Base-by-base conservation (phyloP, 2,797 vertebrate species). In the Poecilia wingei region DNA sequence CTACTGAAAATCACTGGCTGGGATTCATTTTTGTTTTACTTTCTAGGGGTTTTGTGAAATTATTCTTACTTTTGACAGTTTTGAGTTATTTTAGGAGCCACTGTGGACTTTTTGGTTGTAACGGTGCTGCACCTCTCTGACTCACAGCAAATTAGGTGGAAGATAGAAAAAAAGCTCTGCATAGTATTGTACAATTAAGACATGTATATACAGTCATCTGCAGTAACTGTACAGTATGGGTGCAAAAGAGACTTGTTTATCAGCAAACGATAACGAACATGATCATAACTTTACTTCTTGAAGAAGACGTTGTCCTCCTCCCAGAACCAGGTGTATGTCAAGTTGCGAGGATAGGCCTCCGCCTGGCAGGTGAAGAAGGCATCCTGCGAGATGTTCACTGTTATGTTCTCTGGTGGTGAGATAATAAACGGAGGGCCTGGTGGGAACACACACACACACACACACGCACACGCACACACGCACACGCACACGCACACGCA, bases 241-340 rank as follows among this genome's bases (percentile, higher is more conserved):
- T 61, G 31, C 31, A 14, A 33, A 61, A 33, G 57, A 61, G 28
- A 4, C 14, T 16, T 8, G 13, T 31, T 33, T 18, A 14, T 59
- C 13, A 59, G 2, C 39, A 70, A 33, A 94, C 87, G 90, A 85
- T 90, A 91, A 94, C 89, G 88, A 94, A 92, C 83, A 83, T 85
- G 82, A 95, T 93, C 92, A 95, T 94, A 95, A 95, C 94, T 97
- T 98, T 96, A 99, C 98, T 98, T 99, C 95, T 98, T 98, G 95
- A 99, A 99, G 96, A 97, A 99, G 96, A 99, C 98, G 0, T 99
- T 99, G 93, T 98, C 98, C 83, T 99, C 97, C 93, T 98, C 97
- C 97, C 98, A 98, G 94, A 98, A 97, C 98, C 98, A 99, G 94
- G 97, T 98, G 94, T 99, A 99, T 79, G 98, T 99, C 94, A 99